Evolutionary conservation across 2,888 invertebrate species (phyloP).

Genomic region (Andrena marginata): DNA sequence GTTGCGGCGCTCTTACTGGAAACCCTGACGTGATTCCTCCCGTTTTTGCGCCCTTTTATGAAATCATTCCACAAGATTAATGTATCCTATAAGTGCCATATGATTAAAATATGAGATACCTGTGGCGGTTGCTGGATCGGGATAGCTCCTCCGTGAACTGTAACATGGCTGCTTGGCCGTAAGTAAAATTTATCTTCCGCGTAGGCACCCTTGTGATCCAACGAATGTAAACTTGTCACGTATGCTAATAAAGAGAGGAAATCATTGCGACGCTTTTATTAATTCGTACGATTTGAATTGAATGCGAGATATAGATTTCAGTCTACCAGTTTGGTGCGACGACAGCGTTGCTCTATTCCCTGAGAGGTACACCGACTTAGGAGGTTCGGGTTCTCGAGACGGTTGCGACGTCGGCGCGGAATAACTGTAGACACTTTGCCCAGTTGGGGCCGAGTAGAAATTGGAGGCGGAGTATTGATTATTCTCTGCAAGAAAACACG

Average conservation of each 20-base stretch:
- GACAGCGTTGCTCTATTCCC: constrained; percentile 78
- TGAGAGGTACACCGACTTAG: constrained; percentile 81
- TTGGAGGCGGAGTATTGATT: constrained; percentile 84
- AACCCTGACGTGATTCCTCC: constrained; percentile 95
- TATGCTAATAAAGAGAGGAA: constrained; percentile 76
- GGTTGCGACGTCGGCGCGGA: constrained; percentile 80
- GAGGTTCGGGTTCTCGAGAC: constrained; percentile 80
- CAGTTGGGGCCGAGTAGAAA: constrained; percentile 81
- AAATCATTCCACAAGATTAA: constrained; percentile 31
- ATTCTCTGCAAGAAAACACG: constrained; percentile 77
- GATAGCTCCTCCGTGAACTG: constrained; percentile 86
- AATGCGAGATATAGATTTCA: background rate
- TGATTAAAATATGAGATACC: constrained; percentile 70
- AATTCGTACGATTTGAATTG: background rate
- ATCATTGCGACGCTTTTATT: constrained; percentile 1
- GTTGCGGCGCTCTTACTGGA: constrained; percentile 88
- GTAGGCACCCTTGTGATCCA: constrained; percentile 83
- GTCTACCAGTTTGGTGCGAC: constrained; percentile 79
- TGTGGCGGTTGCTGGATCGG: constrained; percentile 87
- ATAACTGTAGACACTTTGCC: constrained; percentile 84
- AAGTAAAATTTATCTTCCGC: constrained; percentile 85
- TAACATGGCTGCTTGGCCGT: constrained; percentile 86
- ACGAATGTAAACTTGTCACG: constrained; percentile 80
- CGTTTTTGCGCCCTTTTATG: constrained; percentile 89
- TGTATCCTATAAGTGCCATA: background rate